A percentile compares a stretch with the other conserved stretches of the same genome.
Evolutionary conservation across 2,888 invertebrate species (phyloP).

Genomic region (Auanema freiburgensis): DNA sequence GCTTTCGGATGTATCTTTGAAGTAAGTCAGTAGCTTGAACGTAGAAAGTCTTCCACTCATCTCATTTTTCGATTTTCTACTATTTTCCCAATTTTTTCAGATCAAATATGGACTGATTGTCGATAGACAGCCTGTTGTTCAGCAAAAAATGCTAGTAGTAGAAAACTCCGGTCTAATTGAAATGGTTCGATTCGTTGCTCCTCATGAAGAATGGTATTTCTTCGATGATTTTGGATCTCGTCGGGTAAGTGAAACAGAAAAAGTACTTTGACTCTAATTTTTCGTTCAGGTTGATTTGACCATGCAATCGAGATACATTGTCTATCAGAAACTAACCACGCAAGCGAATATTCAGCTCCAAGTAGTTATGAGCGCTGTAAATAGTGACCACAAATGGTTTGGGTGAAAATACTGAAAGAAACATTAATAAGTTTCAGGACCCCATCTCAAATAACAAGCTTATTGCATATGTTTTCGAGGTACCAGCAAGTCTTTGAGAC

Average conservation of each 20-base stretch:
- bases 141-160: conserved; percentile 16
- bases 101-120: conserved; percentile 12
- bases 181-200: conserved; percentile 17
- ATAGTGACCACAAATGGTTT: no score
- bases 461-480: conserved; percentile 1
- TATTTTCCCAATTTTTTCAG: no score
- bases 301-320: conserved; percentile 11
- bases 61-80: no score
- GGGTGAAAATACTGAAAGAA: no score
- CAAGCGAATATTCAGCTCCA: conserved; percentile 9
- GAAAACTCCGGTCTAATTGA: conserved; percentile 18
- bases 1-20: conserved; percentile 16
- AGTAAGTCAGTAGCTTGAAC: conserved; percentile 7
- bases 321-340: conserved; percentile 18
- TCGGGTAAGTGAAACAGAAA: neutral
- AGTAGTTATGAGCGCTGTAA: neutral
- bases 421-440: neutral
- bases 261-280: neutral
- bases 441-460: neutral
- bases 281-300: conserved; percentile 15
- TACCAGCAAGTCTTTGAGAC: conserved; percentile 19
- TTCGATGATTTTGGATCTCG: conserved; percentile 15
- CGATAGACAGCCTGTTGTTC: conserved; percentile 14
- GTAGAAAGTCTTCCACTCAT: no score
- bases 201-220: conserved; percentile 20